Conservation (phyloP, 2,797 vertebrate genomes). For the Leucoraja ocellata region DNA sequence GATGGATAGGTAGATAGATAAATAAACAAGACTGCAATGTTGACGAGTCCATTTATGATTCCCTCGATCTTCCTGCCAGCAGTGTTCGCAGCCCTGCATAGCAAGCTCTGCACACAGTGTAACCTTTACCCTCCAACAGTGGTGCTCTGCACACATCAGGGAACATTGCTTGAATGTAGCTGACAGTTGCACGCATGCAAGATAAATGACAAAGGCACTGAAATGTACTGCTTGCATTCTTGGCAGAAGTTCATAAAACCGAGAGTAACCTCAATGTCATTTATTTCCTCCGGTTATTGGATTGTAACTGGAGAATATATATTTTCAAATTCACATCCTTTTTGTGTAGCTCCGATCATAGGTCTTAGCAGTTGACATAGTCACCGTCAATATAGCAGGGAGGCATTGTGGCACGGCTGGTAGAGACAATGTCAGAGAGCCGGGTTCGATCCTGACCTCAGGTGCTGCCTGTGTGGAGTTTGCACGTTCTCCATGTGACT, state of each 20-base stretch:
- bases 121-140: not conserved
- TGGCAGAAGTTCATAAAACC: slow-evolving; percentile 1
- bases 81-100: not conserved
- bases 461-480: no score
- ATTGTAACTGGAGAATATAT: not conserved
- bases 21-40: not conserved
- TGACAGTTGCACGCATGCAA: not conserved
- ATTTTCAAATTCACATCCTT: not conserved
- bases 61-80: not conserved
- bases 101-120: not conserved
- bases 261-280: not conserved
- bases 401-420: no score
- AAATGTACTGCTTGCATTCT: not conserved
- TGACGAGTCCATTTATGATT: not conserved
- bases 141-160: not conserved
- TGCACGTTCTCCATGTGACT: no score
- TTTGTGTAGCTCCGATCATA: not conserved
- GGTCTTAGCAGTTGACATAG: not conserved
- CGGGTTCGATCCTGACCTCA: no score
- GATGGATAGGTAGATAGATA: no score
- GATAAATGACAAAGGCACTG: not conserved
- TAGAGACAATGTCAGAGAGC: no score
- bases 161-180: not conserved
- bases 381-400: not conserved
- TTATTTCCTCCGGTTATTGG: not conserved